A percentile compares a stretch with the other conserved stretches of the same genome.
These are phyloP conservation scores for Latheticus oryzae DNA, from an alignment of 2,888 invertebrate species.

Conservation along the genomic window DNA sequence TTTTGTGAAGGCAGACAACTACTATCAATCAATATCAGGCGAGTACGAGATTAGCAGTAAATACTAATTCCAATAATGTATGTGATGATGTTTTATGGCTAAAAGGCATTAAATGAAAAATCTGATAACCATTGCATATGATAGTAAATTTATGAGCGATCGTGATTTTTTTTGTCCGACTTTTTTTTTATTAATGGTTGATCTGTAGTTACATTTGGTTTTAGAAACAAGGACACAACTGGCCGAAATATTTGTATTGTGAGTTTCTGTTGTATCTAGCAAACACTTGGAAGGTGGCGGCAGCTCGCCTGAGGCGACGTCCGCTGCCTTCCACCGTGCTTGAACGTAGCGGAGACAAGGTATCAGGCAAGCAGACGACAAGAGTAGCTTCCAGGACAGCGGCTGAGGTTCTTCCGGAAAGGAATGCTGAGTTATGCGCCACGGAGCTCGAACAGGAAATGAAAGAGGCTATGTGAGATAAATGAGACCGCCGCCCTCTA, in stretches of 20 bases:
- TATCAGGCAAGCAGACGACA: slow-evolving; percentile 49
- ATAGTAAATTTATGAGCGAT: slow-evolving; percentile 35
- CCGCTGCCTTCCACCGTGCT: slow-evolving; percentile 1
- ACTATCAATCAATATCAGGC: slow-evolving; percentile 46
- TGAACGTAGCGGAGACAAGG: slow-evolving; percentile 42
- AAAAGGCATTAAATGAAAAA: slow-evolving; percentile 45
- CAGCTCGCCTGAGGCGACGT: slow-evolving; percentile 15
- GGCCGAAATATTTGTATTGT: slow-evolving; percentile 31
- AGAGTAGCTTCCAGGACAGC: slow-evolving; percentile 47
- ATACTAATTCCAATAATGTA: slow-evolving; percentile 48
- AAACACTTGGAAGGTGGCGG: slow-evolving; percentile 30
- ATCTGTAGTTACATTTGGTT: too few relatives aligned
- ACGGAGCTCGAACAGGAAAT: slow-evolving; percentile 58
- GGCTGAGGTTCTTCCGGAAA: slow-evolving; percentile 53
- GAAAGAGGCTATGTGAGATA: slow-evolving; percentile 60
- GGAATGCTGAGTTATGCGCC: slow-evolving; percentile 57
- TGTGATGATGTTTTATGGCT: slow-evolving; percentile 48
- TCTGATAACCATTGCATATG: slow-evolving; percentile 41
- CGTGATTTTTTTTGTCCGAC: slow-evolving; percentile 14
- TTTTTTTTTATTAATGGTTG: slow-evolving; percentile 10
- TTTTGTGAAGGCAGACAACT: slow-evolving; percentile 24
- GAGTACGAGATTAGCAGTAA: slow-evolving; percentile 44
- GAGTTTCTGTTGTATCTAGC: slow-evolving; percentile 27
- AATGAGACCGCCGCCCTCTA: slow-evolving; percentile 55
- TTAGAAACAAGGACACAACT: too few relatives aligned